Conservation (phyloP, 2,888 invertebrate species). For the Amphipoea oculea region DNA sequence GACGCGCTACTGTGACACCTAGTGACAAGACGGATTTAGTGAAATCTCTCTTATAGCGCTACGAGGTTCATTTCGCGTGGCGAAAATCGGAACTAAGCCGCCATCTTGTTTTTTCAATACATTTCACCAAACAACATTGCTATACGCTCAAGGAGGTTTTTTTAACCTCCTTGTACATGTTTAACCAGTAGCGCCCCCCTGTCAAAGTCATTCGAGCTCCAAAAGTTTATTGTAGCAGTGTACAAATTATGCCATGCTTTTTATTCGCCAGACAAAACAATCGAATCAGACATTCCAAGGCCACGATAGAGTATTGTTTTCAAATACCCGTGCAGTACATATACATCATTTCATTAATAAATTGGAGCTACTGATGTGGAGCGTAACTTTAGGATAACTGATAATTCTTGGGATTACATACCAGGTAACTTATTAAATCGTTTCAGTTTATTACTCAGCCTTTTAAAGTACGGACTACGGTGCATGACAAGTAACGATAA, state of each 20-base stretch:
- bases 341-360: background rate
- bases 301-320: conserved; percentile 20
- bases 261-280: conserved; percentile 15
- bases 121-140: background rate
- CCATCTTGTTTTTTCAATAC: background rate
- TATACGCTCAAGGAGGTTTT: no score
- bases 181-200: background rate
- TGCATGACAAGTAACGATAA: conserved; percentile 3
- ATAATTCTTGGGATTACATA: background rate
- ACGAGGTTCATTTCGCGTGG: background rate
- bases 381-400: no score
- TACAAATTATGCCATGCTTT: conserved; percentile 8
- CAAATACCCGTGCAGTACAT: background rate
- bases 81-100: background rate
- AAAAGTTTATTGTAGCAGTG: background rate
- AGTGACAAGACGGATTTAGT: conserved; percentile 6
- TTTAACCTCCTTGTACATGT: no score
- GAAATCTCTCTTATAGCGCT: background rate
- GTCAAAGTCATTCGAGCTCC: background rate
- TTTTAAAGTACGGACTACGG: conserved; percentile 2
- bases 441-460: background rate
- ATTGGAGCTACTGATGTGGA: background rate
- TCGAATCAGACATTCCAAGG: conserved; percentile 44
- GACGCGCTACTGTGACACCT: background rate
- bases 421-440: background rate